Base-by-base conservation (phyloP, 2,888 invertebrate species). In the Oeneis ivallda region DNA sequence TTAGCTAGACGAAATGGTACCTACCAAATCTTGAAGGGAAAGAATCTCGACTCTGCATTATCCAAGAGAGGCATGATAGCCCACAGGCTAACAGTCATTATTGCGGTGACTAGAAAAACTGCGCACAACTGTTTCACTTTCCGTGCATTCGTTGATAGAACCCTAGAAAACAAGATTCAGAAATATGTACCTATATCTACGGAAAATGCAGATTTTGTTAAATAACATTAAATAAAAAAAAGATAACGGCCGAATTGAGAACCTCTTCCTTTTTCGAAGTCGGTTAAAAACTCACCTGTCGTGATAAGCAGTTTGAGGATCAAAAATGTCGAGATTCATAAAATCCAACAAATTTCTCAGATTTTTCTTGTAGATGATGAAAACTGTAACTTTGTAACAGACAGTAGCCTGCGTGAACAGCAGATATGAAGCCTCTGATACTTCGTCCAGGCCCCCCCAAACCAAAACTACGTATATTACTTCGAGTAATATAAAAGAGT, bases 1-100 rank as follows among this genome's bases (percentile, higher is more conserved):
- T 3, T 4, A 6, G 43, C n/a, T n/a, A 43, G 43, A 43, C 5
- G n/a, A 43, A 43, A 43, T n/a, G 6, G 43, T 17, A 17, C 47
- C 82, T 77, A 87, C 90, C 91, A 90, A 68, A 90, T 88, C 67
- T 79, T 82, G 62, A 89, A 90, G 8, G 90, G 91, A 63, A 89
- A 89, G 0, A 77, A 77, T 63, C 85, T 79, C 1, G 75, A 76
- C 6, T 78, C 84, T 2, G 77, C 75, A 1, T 72, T 75, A 37
- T 89, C 86, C 7, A 89, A 80, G 11, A 89, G 69, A 0, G 91
- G 91, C 64, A 86, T 82, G 66, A 85, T 74, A 1, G 82, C 85
- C 91, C 91, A 91, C 19, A 89, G 73, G 0, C 81, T 79, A 70
- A 83, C 83, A 0, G 89, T 89, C 0, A 81, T 82, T 8, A 78